Evolutionary conservation across 2,888 invertebrate genomes (phyloP).

Genomic region (Chesias legatella): DNA sequence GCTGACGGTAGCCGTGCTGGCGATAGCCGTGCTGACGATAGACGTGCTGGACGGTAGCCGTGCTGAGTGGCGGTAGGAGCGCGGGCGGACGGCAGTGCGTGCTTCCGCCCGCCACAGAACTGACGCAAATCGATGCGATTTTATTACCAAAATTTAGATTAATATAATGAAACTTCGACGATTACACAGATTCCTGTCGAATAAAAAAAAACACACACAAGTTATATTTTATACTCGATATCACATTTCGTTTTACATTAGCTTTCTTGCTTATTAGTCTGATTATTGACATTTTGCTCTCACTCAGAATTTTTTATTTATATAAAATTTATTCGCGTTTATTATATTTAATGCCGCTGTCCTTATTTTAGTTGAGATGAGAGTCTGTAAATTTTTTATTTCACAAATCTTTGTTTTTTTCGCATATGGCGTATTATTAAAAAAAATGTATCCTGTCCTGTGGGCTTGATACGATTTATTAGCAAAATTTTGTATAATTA

Average conservation of each 20-base stretch:
- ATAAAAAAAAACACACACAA: constrained; percentile 21
- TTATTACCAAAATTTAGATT: constrained; percentile 46
- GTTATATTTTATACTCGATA: constrained; percentile 25
- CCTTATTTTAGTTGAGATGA: constrained; percentile 30
- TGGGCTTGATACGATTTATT: constrained; percentile 51
- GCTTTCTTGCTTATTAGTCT: constrained; percentile 7
- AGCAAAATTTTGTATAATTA: constrained; percentile 56
- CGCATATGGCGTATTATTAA: constrained; percentile 4
- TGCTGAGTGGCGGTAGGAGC: constrained; percentile 22
- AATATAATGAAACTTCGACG: constrained; percentile 30
- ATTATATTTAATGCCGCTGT: constrained; percentile 11
- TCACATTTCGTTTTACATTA: constrained; percentile 24
- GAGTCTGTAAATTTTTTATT: constrained; percentile 13
- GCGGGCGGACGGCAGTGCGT: neutral
- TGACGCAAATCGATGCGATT: constrained; percentile 44
- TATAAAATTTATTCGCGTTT: constrained; percentile 13
- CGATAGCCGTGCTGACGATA: no score
- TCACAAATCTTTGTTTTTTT: neutral
- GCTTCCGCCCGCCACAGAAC: constrained; percentile 15
- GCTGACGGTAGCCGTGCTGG: no score
- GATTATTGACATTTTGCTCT: constrained; percentile 10
- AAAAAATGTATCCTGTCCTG: constrained; percentile 41
- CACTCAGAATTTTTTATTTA: constrained; percentile 15
- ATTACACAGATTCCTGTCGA: constrained; percentile 24
- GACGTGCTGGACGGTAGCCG: no score